phyloP scores from a whole-genome alignment of 2,113 vertebrate species.

The Ptilorrhoa leucosticta region DNA sequence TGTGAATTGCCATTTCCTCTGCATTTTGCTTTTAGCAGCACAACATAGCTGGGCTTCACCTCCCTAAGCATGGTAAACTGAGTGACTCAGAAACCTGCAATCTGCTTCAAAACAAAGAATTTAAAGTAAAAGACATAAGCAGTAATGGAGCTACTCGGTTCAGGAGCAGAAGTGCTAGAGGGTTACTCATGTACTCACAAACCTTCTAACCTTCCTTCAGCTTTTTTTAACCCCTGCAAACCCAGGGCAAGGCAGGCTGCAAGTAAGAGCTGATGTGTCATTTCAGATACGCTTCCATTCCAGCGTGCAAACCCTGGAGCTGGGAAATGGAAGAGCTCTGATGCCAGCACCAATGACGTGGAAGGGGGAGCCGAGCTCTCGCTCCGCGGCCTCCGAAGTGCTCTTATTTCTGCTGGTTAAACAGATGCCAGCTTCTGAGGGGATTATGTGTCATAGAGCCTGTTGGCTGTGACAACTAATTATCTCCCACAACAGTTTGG shows the following conservation, averaged over 20 bases:
- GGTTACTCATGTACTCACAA: neutral
- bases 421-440: constrained; percentile 3
- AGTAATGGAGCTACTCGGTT: neutral
- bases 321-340: neutral
- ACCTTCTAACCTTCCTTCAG: neutral
- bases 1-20: neutral
- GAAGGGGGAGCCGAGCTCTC: neutral
- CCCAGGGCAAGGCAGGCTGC: neutral
- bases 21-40: neutral
- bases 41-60: neutral
- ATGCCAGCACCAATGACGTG: rapidly evolving
- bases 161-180: neutral
- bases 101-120: constrained; percentile 34
- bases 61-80: neutral
- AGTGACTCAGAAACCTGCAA: constrained; percentile 34
- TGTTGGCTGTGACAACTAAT: neutral
- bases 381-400: neutral
- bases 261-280: neutral
- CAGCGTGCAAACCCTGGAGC: neutral
- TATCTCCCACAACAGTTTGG: neutral
- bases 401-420: constrained; percentile 22
- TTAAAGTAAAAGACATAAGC: neutral
- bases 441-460: neutral
- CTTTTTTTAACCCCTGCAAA: constrained; percentile 21
- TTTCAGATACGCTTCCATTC: neutral